Base-by-base conservation (phyloP, 2,888 invertebrate genomes). In the Clitarchus hookeri region DNA sequence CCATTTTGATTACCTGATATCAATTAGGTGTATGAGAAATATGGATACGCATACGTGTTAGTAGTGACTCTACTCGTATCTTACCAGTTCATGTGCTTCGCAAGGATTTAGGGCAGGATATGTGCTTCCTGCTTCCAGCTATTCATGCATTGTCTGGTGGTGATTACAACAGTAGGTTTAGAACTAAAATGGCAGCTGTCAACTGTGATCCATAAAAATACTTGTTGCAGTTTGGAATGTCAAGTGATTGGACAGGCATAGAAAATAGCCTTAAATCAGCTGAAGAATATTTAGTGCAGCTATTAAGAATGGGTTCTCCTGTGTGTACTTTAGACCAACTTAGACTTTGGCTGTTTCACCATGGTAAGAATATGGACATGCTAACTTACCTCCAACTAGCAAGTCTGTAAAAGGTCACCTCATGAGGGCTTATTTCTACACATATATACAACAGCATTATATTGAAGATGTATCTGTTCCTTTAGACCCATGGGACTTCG, bases 61-160 rank as follows among this genome's bases (percentile, higher is more conserved):
- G n/a, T 78, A 23, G 78, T 78, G 78, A 78, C 78, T 78, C 78
- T 78, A 78, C 78, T 78, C 26, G 78, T 78, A 78, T 26, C 78
- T 23, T 78, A 78, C 25, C 11, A 25, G 78, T 78, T 78, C 78
- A 78, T 78, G 78, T 25, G 78, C 78, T 78, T 78, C 78, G 19
- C 78, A n/a, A 78, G 78, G n/a, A 78, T 78, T 78, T 6, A 78
- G 78, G 78, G 78, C 78, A 78, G 78, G 78, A 78, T 11, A 78
- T 19, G 78, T 23, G 11, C 19, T 8, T n/a, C n/a, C 78, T 78
- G 78, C 78, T 3, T 19, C 78, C 78, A 78, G 9, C 78, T 6
- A 78, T 78, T 78, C 78, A 78, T 26, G 78, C 78, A 78, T 78
- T 78, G 78, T 78, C 78, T 78, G 78, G 9, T 78, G 78, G 78